Base-by-base conservation (phyloP, 2,113 vertebrate genomes). In the Nesogale talazaci region DNA sequence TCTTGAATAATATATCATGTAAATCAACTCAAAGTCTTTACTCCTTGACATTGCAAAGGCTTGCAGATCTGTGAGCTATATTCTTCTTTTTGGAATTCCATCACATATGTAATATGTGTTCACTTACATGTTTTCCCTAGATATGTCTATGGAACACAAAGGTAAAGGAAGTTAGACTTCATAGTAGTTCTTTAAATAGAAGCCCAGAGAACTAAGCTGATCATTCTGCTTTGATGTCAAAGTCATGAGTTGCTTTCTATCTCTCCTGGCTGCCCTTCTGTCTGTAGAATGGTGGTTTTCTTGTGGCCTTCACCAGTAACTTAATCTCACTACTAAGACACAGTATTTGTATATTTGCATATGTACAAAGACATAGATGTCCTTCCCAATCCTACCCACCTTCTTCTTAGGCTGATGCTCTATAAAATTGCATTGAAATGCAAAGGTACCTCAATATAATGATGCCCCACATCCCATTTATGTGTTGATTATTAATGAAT, bases 401-500 rank as follows among this genome's bases (percentile, higher is more conserved):
- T 95, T 95, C 87, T 95, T 94, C n/a, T 76, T 78, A 85, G 91
- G 91, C 89, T 92, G 88, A 88, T 83, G 65, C 46, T 92, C 76
- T 96, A 94, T 94, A 96, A 95, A 81, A 95, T 96, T 92, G 70
- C 92, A 80, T 89, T 74, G n/a, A 52, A 8, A 65, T 94, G 87
- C 83, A 77, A 40, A 70, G 85, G 36, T 92, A 72, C 92, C 97
- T 59, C 88, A 40, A 80, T 94, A 34, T 96, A 97, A 98, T 97
- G 96, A 96, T 96, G 98, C 96, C 83, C 95, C 25, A 29, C 74
- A 76, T 96, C 89, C 8, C 91, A 70, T 96, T 96, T 95, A 6
- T 95, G 96, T 80, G 95, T 90, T 97, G 93, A 96, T 97, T 98
- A 93, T 97, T 97, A 97, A 97, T 97, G 96, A 98, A 97, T 61